Percentiles rank a stretch among this genome's conserved stretches.
Conservation (phyloP, 37 sponge, comb jelly and placozoan species). For the Crambe crambe region DNA sequence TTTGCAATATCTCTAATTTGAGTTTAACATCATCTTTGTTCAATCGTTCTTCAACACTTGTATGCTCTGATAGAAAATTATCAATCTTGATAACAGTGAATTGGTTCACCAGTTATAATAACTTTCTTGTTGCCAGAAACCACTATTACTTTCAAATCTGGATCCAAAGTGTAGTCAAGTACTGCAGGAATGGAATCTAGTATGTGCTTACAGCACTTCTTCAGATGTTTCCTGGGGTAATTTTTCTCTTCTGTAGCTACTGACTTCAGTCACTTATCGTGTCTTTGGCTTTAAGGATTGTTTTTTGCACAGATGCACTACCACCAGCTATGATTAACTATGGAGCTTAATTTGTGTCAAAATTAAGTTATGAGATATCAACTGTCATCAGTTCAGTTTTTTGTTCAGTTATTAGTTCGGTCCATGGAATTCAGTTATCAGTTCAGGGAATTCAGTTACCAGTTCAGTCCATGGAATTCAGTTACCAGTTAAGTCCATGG, state of each 20-base stretch:
- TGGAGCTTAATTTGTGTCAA: too few species aligned
- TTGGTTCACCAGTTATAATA: constrained; percentile 1
- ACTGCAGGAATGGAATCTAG: background rate
- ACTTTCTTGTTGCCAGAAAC: constrained; percentile 4
- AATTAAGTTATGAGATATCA: too few species aligned
- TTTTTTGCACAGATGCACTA: background rate
- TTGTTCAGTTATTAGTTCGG: too few species aligned
- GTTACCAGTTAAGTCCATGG: too few species aligned
- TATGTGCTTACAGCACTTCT: constrained; percentile 9
- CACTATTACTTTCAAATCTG: background rate
- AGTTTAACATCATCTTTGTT: constrained; percentile 13
- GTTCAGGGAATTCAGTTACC: too few species aligned
- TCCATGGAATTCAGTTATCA: too few species aligned
- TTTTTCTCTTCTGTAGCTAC: background rate
- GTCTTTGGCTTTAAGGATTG: background rate
- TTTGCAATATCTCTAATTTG: constrained; percentile 1
- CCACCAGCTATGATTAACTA: constrained; percentile 14
- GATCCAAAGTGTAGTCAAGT: background rate
- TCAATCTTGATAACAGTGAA: background rate
- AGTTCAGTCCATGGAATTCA: too few species aligned
- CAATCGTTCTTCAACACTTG: constrained; percentile 2
- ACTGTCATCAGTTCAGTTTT: too few species aligned
- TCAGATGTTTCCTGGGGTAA: constrained; percentile 6
- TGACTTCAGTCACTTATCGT: background rate
- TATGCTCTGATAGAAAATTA: constrained; percentile 14